Percentiles rank a stretch among this genome's conserved stretches.
Evolutionary conservation across 2,113 vertebrate species (phyloP).

Genomic region (Octodon degus): DNA sequence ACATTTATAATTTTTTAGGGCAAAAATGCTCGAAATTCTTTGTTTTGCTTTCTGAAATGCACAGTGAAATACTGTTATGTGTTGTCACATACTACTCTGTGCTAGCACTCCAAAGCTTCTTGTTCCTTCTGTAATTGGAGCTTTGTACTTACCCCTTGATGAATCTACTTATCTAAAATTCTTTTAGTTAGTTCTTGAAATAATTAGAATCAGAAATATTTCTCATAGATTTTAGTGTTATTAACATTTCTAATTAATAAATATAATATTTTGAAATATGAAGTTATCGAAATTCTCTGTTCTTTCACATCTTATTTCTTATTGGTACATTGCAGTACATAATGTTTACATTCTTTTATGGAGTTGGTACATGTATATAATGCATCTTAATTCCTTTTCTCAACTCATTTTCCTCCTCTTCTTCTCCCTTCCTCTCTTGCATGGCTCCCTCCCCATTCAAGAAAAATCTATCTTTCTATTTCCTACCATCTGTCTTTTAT

Average conservation of each 20-base stretch:
- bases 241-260: neutral
- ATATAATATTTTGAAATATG: constrained; percentile 39
- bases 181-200: neutral
- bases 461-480: neutral
- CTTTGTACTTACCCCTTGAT: neutral
- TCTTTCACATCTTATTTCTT: neutral
- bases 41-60: neutral
- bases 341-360: neutral
- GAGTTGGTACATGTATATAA: too few species aligned
- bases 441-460: neutral
- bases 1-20: neutral
- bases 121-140: neutral
- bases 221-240: neutral
- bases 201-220: neutral
- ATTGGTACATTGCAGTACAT: neutral
- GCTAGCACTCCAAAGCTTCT: neutral
- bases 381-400: neutral
- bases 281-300: constrained; percentile 3
- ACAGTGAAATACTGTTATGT: neutral
- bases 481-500: neutral
- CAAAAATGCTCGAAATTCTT: neutral
- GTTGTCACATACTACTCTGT: neutral
- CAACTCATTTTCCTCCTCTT: neutral
- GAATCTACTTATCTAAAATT: neutral
- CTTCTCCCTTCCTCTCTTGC: neutral